Conservation (phyloP, 2,113 vertebrate genomes). For the Hepsetus odoe region DNA sequence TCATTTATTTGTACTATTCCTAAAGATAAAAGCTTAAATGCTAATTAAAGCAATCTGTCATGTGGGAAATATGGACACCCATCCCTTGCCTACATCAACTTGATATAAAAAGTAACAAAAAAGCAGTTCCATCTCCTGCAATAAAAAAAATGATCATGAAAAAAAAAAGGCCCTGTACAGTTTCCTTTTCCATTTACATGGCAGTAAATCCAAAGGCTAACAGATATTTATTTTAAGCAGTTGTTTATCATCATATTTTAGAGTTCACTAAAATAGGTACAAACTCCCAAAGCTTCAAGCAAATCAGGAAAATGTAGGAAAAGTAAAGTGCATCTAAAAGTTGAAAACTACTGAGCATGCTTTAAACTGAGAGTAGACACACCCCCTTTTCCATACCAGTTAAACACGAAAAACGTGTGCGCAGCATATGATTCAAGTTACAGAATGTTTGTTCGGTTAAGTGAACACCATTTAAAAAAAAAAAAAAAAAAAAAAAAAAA, state of each 20-base stretch:
- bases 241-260: background rate
- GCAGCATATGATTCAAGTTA: background rate
- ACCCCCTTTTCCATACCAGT: background rate
- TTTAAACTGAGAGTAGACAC: background rate
- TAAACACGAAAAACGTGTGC: conserved; percentile 21
- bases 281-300: background rate
- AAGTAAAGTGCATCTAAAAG: background rate
- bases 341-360: background rate
- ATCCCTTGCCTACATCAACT: too few species aligned
- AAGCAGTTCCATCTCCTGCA: too few species aligned
- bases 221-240: background rate
- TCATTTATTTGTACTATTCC: too few species aligned
- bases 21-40: too few species aligned
- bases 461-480: background rate
- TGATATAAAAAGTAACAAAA: too few species aligned
- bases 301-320: background rate
- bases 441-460: background rate
- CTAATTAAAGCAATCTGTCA: too few species aligned
- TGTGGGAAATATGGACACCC: too few species aligned
- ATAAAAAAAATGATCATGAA: too few species aligned
- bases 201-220: background rate
- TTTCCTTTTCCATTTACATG: background rate
- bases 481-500: too few species aligned
- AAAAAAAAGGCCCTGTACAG: too few species aligned
- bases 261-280: background rate